These are phyloP conservation scores for Cliona cf. orientalis DNA, from an alignment of 37 sponge, comb jelly and placozoan genomes.

Conservation along the genomic window DNA sequence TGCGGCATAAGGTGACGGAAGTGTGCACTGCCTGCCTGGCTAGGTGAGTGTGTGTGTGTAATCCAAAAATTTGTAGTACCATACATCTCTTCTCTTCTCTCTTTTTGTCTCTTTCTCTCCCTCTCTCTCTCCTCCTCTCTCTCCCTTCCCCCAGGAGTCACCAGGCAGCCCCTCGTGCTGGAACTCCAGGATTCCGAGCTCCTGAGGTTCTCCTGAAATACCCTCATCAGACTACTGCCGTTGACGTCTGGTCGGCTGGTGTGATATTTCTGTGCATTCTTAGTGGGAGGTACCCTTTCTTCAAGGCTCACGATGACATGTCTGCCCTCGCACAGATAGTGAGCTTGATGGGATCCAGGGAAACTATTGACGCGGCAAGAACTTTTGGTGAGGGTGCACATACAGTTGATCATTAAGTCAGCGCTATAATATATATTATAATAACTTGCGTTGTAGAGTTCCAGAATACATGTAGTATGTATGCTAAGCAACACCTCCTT, in stretches of 20 bases:
- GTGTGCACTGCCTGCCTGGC: conserved; percentile 69
- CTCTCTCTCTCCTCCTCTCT: neutral
- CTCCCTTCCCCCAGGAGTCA: conserved; percentile 18
- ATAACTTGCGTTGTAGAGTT: too few relatives aligned
- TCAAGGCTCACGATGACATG: conserved; percentile 93
- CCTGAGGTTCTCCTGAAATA: conserved; percentile 86
- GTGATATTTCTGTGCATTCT: conserved; percentile 89
- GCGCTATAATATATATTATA: too few relatives aligned
- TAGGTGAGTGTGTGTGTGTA: conserved; percentile 21
- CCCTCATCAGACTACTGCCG: conserved; percentile 79
- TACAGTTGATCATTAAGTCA: too few relatives aligned
- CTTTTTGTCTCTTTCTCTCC: neutral
- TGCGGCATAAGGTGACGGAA: conserved; percentile 60
- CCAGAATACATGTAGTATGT: neutral
- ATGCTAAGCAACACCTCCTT: neutral
- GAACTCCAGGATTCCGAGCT: conserved; percentile 94
- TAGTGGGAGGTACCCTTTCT: conserved; percentile 95
- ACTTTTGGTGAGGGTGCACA: conserved; percentile 28
- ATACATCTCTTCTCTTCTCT: neutral
- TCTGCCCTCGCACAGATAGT: conserved; percentile 88
- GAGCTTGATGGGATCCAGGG: conserved; percentile 45
- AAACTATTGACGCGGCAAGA: conserved; percentile 44
- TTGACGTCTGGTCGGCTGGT: conserved; percentile 92
- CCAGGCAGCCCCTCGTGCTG: conserved; percentile 82
- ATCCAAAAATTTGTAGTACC: neutral